Evolutionary conservation across 2,888 invertebrate genomes (phyloP), one percentile per base, ranked within the genome.

Genomic region (Machimus atricapillus): DNA sequence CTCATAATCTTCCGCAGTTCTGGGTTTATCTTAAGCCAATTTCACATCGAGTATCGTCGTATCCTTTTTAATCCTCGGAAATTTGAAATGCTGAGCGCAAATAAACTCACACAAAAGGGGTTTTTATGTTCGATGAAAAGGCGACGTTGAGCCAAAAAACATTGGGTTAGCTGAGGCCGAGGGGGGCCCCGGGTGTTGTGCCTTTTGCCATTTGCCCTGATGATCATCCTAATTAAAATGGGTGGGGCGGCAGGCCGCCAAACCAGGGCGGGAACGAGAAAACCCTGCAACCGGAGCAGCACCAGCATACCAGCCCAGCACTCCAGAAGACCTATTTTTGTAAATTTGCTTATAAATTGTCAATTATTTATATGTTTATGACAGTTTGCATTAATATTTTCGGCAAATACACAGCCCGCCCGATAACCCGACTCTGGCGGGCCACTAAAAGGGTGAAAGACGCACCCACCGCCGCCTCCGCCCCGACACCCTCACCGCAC

Each of bases 331-430:
- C 88, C 88, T 87, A 88, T 88, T 88, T 89, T 89, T 86, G 87
- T 79, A 88, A 88, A 89, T 89, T 89, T 89, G 89, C 88, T 89
- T 89, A 89, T 88, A 89, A 89, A 89, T 89, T 88, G 89, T 89
- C 89, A 89, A 89, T 89, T 88, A 89, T 89, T 89, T 88, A 88
- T 88, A 89, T 87, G 88, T 88, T 89, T 88, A 89, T 89, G 89
- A 88, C 87, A 87, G 87, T 89, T 88, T 87, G 87, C 88, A 87
- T 88, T 88, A 88, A 89, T 88, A 88, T 87, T 88, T 88, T 87
- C 87, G 76, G 87, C 76, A 86, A 87, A 77, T 77, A 82, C 46
- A 46, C 74, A 27, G 27, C 27, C 16, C 74, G 76, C 82, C 31
- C 76, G 77, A 46, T 66, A 74, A 82, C 43, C 31, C 52, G 14